These are phyloP conservation scores for Apteryx owenii DNA, from an alignment of 2,113 vertebrate species.

Conservation along the genomic window DNA sequence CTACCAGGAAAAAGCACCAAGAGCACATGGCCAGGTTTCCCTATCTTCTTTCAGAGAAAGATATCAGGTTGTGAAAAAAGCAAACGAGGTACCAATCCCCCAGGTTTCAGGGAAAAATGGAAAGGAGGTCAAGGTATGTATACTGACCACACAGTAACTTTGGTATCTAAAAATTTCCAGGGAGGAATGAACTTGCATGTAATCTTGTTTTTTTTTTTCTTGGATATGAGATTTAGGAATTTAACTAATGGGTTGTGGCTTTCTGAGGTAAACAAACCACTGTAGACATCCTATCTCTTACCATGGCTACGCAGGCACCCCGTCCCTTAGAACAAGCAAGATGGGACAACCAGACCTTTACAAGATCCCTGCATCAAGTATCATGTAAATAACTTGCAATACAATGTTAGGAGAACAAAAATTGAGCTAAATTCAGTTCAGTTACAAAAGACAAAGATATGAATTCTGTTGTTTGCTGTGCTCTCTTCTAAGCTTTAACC, in stretches of 20 bases:
- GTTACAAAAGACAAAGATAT: background rate
- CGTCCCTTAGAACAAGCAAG: background rate
- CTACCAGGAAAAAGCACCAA: background rate
- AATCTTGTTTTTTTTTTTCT: background rate
- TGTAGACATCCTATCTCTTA: background rate
- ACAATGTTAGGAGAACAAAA: background rate
- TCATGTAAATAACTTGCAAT: background rate
- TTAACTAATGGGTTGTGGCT: background rate
- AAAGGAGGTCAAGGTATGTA: background rate
- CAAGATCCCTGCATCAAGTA: background rate
- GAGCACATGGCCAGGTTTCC: rapidly evolving
- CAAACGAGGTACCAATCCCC: background rate
- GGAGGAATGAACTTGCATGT: background rate
- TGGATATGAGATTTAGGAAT: background rate
- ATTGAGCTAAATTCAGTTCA: background rate
- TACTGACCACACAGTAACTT: background rate
- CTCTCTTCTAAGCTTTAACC: background rate
- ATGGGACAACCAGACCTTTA: background rate
- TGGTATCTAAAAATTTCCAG: background rate
- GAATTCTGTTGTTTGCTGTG: background rate
- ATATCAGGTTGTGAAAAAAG: rapidly evolving
- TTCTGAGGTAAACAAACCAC: background rate
- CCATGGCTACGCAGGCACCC: rapidly evolving
- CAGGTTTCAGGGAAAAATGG: background rate
- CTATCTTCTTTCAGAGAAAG: background rate